Evolutionary conservation across 2,113 vertebrate species (phyloP).

Genomic region (Vicugna pacos): DNA sequence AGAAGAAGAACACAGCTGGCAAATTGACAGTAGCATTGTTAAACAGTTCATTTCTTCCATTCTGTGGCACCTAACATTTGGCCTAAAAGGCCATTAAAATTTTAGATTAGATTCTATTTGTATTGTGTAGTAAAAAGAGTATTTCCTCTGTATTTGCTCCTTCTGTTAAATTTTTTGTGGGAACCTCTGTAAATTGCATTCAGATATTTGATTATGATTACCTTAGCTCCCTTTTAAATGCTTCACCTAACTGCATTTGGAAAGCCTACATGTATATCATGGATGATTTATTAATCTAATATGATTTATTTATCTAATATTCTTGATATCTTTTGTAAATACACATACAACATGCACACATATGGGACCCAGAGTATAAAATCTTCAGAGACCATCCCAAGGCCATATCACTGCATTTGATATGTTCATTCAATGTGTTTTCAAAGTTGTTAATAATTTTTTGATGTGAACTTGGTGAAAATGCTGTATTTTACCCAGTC

Average conservation of each 20-base stretch:
- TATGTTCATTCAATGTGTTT: conserved; percentile 38
- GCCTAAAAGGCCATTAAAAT: conserved; percentile 77
- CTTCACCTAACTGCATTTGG: conserved; percentile 55
- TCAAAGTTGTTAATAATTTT: background rate
- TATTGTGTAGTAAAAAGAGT: conserved; percentile 75
- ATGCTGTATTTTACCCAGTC: background rate
- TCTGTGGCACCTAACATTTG: conserved; percentile 80
- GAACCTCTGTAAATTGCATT: conserved; percentile 51
- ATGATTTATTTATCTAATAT: conserved; percentile 50
- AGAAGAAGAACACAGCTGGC: conserved; percentile 74
- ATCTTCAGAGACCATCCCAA: conserved; percentile 40
- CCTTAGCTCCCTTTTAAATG: conserved; percentile 55
- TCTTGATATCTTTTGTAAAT: background rate
- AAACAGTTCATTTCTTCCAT: conserved; percentile 79
- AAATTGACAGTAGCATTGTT: conserved; percentile 75
- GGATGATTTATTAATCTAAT: conserved; percentile 53
- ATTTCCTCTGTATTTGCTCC: conserved; percentile 65
- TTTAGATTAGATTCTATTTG: conserved; percentile 76
- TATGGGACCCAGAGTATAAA: background rate
- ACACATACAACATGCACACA: background rate
- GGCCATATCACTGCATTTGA: background rate
- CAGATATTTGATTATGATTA: conserved; percentile 62
- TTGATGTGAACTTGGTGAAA: conserved; percentile 21
- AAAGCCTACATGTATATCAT: background rate
- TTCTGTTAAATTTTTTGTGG: conserved; percentile 75